Conservation (phyloP, 2,797 vertebrate species). For the Rachycentron canadum region DNA sequence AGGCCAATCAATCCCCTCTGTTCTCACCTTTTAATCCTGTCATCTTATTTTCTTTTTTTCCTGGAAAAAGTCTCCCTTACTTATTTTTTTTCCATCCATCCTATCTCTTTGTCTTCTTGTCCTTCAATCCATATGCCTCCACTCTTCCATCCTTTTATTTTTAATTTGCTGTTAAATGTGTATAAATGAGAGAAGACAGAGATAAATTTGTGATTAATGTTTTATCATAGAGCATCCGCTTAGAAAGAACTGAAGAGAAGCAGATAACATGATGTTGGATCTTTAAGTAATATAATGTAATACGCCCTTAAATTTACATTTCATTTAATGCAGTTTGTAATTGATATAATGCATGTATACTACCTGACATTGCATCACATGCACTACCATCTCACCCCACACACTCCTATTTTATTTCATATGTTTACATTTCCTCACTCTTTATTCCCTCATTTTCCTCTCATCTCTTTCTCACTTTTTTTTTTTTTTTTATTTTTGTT, state of each 20-base stretch:
- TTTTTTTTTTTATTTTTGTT: background rate
- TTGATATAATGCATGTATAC: background rate
- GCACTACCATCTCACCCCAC: background rate
- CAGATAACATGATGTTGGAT: background rate
- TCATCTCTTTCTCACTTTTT: constrained; percentile 2
- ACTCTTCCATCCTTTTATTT: constrained; percentile 3
- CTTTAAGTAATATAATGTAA: background rate
- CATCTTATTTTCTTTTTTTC: background rate
- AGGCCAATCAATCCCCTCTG: constrained; percentile 3
- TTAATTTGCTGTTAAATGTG: background rate
- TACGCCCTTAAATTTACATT: background rate
- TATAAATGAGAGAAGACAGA: constrained; percentile 4
- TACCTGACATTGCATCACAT: background rate
- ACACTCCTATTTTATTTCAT: background rate
- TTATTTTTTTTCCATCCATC: background rate
- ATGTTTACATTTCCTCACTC: background rate
- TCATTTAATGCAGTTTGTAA: background rate
- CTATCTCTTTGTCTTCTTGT: background rate
- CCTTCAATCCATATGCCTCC: constrained; percentile 13
- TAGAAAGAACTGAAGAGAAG: constrained; percentile 4
- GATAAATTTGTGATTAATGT: constrained; percentile 8
- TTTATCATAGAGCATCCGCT: constrained; percentile 5
- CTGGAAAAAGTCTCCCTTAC: background rate
- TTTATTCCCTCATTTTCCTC: constrained; percentile 6
- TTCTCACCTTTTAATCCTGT: constrained; percentile 30